Conservation (phyloP, 2,797 vertebrate species). For the Lagocephalus sceleratus region DNA sequence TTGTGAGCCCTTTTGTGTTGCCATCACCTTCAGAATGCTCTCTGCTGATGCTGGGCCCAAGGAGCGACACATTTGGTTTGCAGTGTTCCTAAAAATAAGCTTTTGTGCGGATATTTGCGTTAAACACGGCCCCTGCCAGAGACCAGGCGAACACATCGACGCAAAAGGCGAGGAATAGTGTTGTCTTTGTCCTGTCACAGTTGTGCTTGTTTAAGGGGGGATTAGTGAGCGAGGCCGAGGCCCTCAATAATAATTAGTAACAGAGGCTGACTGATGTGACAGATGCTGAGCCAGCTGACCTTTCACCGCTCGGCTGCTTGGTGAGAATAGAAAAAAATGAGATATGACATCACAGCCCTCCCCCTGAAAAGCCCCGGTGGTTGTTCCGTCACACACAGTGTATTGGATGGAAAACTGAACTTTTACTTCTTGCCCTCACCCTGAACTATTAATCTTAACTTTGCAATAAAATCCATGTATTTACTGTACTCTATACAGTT, state of each 20-base stretch:
- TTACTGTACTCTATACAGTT: not conserved
- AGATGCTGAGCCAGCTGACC: constrained; percentile 64
- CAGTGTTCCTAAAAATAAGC: constrained; percentile 11
- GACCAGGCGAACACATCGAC: constrained; percentile 10
- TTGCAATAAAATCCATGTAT: not conserved
- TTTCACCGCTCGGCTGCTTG: constrained; percentile 52
- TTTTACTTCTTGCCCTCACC: constrained; percentile 1
- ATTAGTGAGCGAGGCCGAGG: constrained; percentile 39
- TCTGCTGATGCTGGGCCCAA: constrained; percentile 13
- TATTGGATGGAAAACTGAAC: constrained; percentile 6
- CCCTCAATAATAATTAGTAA: constrained; percentile 71
- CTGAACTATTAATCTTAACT: constrained; percentile 3
- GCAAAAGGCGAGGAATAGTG: constrained; percentile 47
- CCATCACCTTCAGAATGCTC: constrained; percentile 4
- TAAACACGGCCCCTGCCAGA: constrained; percentile 39
- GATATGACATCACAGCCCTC: constrained; percentile 60
- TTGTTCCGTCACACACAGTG: constrained; percentile 14
- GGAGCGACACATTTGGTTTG: constrained; percentile 9
- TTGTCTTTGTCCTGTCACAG: constrained; percentile 70
- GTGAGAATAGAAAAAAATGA: constrained; percentile 39
- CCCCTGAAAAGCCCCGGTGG: constrained; percentile 1
- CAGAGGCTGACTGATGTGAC: constrained; percentile 64
- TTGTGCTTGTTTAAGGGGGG: constrained; percentile 62
- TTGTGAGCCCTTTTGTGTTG: constrained; percentile 16
- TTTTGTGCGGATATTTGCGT: constrained; percentile 38